Percentiles rank a stretch among this genome's conserved stretches.
Conservation (phyloP, 1,140 invertebrate genomes). For the Lutraria rhynchaena region DNA sequence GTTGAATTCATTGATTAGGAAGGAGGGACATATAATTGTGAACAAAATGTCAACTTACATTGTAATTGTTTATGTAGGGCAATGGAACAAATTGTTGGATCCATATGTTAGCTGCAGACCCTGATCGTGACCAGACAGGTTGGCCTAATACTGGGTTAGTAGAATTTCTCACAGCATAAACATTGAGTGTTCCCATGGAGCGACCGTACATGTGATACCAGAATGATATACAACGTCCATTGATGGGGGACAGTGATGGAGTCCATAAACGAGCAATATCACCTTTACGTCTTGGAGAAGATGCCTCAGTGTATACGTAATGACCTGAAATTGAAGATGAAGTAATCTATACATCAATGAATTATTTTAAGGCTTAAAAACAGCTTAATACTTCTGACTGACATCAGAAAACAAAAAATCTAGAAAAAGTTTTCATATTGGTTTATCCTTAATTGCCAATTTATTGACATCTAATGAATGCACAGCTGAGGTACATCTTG, state of each 20-base stretch:
- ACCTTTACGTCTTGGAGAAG: constrained; percentile 85
- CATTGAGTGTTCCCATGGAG: constrained; percentile 73
- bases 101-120: constrained; percentile 74
- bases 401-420: no score
- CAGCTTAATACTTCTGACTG: no score
- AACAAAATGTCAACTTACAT: no score
- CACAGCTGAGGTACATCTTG: no score
- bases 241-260: constrained; percentile 45
- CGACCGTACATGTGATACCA: constrained; percentile 90
- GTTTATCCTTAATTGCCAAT: no score
- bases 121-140: constrained; percentile 69
- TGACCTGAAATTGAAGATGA: constrained; percentile 57
- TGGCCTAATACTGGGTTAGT: constrained; percentile 42
- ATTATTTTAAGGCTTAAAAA: no score
- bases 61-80: constrained; percentile 54
- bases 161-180: constrained; percentile 65
- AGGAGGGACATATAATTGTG: no score
- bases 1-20: no score
- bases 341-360: neutral
- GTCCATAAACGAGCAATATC: constrained; percentile 84
- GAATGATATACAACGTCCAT: constrained; percentile 82
- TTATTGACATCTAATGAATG: no score
- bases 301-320: constrained; percentile 91
- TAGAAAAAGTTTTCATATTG: no score
- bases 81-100: constrained; percentile 60